phyloP scores from a whole-genome alignment of 2,113 vertebrate species.

The Notarius lentiginosus region DNA sequence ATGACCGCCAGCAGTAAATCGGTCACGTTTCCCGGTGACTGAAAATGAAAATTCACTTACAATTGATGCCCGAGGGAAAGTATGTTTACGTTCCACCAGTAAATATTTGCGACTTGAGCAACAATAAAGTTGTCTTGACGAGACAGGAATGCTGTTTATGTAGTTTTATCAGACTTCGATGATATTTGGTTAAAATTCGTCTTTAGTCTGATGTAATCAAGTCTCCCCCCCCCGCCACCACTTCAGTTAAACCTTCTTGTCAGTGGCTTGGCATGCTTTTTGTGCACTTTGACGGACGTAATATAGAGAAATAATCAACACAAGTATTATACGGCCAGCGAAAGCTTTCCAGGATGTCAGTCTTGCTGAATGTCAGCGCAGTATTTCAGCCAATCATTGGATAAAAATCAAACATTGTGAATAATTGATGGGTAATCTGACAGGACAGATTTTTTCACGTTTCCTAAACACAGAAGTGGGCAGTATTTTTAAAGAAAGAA shows the following conservation, averaged over 20 bases:
- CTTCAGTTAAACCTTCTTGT: background rate
- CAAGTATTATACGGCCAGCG: background rate
- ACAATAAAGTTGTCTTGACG: background rate
- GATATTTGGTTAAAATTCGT: background rate
- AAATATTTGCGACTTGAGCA: no score
- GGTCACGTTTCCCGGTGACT: no score
- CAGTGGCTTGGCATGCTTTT: background rate
- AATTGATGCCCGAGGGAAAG: background rate
- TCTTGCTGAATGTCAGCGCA: background rate
- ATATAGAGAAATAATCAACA: background rate
- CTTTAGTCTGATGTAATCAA: background rate
- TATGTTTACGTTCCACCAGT: no score
- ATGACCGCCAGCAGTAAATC: background rate
- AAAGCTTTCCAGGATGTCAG: slow-evolving; percentile 2
- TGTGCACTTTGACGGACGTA: background rate
- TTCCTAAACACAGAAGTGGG: background rate
- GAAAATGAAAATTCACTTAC: background rate
- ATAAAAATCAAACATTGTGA: background rate
- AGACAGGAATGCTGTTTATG: background rate
- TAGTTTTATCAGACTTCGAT: no score
- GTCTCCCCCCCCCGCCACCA: background rate
- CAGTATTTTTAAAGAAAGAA: no score
- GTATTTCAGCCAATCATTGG: background rate
- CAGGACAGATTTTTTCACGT: background rate
- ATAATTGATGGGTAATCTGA: background rate